A percentile compares a stretch with the other conserved stretches of the same genome.
These are phyloP conservation scores for Hippolais icterina DNA, from an alignment of 2,113 vertebrate genomes.

Conservation along the genomic window DNA sequence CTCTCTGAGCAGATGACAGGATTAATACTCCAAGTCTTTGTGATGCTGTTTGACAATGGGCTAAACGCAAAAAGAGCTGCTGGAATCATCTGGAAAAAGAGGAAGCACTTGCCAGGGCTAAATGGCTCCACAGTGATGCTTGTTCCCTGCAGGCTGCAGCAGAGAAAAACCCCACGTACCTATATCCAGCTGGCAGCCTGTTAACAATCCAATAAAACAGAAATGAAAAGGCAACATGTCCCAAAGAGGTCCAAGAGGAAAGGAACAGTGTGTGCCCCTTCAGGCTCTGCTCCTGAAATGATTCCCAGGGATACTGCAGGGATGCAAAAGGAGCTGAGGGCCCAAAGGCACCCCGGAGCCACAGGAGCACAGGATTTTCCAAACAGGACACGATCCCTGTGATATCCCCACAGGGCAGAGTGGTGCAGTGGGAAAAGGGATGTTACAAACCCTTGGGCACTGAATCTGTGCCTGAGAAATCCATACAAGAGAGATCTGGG, in stretches of 20 bases:
- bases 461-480: not conserved
- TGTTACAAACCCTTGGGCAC: accelerated
- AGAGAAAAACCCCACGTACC: not conserved
- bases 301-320: not conserved
- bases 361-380: not conserved
- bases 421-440: not conserved
- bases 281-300: not conserved
- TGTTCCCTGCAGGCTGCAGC: constrained; percentile 18
- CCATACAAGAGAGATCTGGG: not conserved
- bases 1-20: not conserved
- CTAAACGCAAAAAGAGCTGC: constrained; percentile 22
- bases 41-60: not conserved
- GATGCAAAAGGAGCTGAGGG: not conserved
- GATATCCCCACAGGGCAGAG: not conserved
- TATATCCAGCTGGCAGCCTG: not conserved
- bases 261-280: not conserved
- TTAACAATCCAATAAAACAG: not conserved
- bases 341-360: accelerated
- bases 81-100: constrained; percentile 60
- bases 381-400: not conserved
- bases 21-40: constrained; percentile 20
- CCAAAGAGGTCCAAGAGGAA: not conserved
- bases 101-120: constrained; percentile 32
- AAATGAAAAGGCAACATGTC: not conserved
- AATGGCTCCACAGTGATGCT: not conserved